phyloP scores from a whole-genome alignment of 2,888 invertebrate genomes.

The Anticlea derivata region DNA sequence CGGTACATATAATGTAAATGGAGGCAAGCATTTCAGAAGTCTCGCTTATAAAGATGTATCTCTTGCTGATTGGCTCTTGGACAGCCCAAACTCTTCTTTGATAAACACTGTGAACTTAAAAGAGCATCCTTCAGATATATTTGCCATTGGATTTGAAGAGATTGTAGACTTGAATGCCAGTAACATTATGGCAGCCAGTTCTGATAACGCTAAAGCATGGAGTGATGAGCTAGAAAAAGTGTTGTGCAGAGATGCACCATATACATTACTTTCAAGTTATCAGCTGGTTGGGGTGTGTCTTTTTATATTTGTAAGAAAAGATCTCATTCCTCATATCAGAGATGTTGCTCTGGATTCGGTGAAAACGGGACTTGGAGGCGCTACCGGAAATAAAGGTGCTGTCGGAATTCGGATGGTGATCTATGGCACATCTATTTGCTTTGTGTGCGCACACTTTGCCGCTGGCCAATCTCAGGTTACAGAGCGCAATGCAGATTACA shows the following conservation, averaged over 20 bases:
- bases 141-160: constrained; percentile 99
- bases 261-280: constrained; percentile 95
- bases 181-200: constrained; percentile 97
- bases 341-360: constrained; percentile 98
- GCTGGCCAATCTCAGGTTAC: constrained; percentile 98
- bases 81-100: constrained; percentile 86
- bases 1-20: constrained; percentile 99
- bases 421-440: constrained; percentile 97
- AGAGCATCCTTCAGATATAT: constrained; percentile 93
- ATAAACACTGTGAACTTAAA: constrained; percentile 74
- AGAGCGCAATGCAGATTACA: constrained; percentile 98
- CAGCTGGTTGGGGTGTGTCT: constrained; percentile 99
- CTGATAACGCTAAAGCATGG: constrained; percentile 96
- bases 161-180: constrained; percentile 99
- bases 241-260: constrained; percentile 93
- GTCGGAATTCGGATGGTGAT: constrained; percentile 96
- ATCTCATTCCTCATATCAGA: constrained; percentile 93
- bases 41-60: constrained; percentile 96
- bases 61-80: constrained; percentile 94
- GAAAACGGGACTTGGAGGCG: constrained; percentile 98
- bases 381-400: constrained; percentile 99
- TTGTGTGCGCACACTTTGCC: constrained; percentile 99
- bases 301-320: constrained; percentile 96
- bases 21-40: constrained; percentile 98
- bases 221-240: constrained; percentile 97